Evolutionary conservation across 2,797 vertebrate genomes (phyloP).

Genomic region (Enteromius paludinosus): DNA sequence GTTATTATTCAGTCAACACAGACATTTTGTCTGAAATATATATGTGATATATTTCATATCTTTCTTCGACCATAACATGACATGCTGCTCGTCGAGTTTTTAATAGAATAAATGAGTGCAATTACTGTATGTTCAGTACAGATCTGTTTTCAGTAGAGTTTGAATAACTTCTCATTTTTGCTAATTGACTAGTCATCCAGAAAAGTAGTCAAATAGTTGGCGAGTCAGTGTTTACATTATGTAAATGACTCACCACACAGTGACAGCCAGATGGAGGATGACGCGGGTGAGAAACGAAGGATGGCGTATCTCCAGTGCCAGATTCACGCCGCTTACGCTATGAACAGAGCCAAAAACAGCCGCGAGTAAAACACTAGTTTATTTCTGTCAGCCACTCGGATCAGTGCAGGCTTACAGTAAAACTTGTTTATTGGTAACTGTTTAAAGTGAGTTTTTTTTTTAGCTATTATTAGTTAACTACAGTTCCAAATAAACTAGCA

Average conservation of each 20-base stretch:
- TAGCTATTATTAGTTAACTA: neutral
- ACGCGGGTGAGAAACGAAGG: neutral
- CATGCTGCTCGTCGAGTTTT: neutral
- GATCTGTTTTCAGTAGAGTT: neutral
- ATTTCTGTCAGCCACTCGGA: neutral
- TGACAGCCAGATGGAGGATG: conserved; percentile 31
- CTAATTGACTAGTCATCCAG: conserved; percentile 12
- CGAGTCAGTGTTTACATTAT: conserved; percentile 20
- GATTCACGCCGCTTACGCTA: neutral
- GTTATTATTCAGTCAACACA: neutral
- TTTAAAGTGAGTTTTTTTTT: neutral
- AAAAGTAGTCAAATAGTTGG: conserved; percentile 23
- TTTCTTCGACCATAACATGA: neutral
- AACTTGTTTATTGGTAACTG: neutral
- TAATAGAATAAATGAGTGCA: neutral
- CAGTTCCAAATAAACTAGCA: neutral
- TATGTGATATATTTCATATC: neutral
- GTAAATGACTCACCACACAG: neutral
- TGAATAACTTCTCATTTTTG: neutral
- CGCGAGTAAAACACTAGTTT: neutral
- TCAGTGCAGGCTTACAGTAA: neutral
- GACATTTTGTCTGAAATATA: neutral
- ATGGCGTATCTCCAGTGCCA: neutral
- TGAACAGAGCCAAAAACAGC: conserved; percentile 4
- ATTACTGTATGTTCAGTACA: neutral